Evolutionary conservation across 2,797 vertebrate species (phyloP), one percentile per base, ranked within the genome.

Genomic region (Mus minutoides): DNA sequence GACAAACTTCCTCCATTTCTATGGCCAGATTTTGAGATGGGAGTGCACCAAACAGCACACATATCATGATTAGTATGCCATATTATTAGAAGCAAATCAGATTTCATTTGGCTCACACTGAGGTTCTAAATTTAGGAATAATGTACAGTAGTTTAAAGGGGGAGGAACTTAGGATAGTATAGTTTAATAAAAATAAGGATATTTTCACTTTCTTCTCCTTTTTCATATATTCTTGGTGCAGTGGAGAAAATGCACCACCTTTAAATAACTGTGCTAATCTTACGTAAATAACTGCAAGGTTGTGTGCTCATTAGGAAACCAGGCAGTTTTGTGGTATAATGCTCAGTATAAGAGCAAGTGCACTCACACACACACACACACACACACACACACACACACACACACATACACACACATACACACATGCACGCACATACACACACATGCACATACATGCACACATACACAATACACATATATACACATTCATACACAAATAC

Each of bases 51-150:
- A 97, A 97, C 94, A 96, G 97, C 96, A 97, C 96, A 98, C 97
- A 95, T 98, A 97, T 98, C 98, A 98, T 97, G 97, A 98, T 98
- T 98, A 98, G 97, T 94, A 96, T 97, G 97, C 98, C 97, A 46
- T 97, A 97, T 98, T 98, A 98, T 98, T 98, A 98, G 97, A 98
- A 98, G 97, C 98, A 98, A 98, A 98, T 98, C 98, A 97, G 96
- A 98, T 98, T 98, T 98, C 97, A 97, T 97, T 94, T 96, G 98
- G 98, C 98, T 97, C 97, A 98, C 98, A 98, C 97, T 73, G 96
- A 88, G n/a, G 93, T 90, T 97, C 98, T 98, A 98, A 98, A 98
- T 98, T 98, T 98, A 98, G 98, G 97, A 96, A 79, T 97, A 98
- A 98, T 97, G 96, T 98, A 97, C 97, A 97, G 94, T 96, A 97